A percentile compares a stretch with the other conserved stretches of the same genome.
Evolutionary conservation across 1,140 invertebrate genomes (phyloP).

Genomic region (Wiebesia pumilae): DNA sequence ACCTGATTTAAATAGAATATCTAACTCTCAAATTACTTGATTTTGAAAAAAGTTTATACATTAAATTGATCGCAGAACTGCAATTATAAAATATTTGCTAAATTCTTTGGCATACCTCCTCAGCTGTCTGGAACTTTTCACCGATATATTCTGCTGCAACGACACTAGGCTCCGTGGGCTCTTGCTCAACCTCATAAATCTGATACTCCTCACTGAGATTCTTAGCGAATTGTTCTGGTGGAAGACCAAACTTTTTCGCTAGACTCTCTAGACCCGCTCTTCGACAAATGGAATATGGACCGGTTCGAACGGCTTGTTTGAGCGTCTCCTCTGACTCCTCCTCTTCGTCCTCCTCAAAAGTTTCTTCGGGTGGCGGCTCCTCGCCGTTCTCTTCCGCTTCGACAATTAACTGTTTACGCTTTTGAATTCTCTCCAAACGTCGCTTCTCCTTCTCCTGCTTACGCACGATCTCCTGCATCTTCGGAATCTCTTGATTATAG

Average conservation of each 20-base stretch:
- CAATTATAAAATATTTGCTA: not conserved
- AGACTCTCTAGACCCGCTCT: constrained; percentile 89
- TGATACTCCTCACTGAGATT: constrained; percentile 98
- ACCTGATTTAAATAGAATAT: too few relatives aligned
- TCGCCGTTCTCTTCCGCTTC: constrained; percentile 81
- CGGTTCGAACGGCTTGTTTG: constrained; percentile 90
- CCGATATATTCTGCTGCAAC: constrained; percentile 84
- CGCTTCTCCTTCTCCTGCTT: constrained; percentile 78
- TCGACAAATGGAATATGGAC: constrained; percentile 90
- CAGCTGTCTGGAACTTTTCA: constrained; percentile 77
- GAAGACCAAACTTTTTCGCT: constrained; percentile 95
- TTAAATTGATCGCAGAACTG: not conserved
- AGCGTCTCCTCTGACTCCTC: constrained; percentile 79
- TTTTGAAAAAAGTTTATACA: too few relatives aligned
- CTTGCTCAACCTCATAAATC: constrained; percentile 97
- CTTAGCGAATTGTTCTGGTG: constrained; percentile 96
- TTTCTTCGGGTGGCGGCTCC: constrained; percentile 70
- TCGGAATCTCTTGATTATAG: constrained; percentile 89
- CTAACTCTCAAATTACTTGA: too few relatives aligned
- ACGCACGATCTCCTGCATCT: constrained; percentile 85
- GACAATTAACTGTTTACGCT: constrained; percentile 70
- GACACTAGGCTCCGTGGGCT: constrained; percentile 85
- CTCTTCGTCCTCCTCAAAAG: constrained; percentile 74
- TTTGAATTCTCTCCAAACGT: constrained; percentile 71
- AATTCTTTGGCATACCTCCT: constrained; percentile 78